Evolutionary conservation across 53 echinoderm and acorn worm genomes (phyloP).

Genomic region (Zoroaster sp.): DNA sequence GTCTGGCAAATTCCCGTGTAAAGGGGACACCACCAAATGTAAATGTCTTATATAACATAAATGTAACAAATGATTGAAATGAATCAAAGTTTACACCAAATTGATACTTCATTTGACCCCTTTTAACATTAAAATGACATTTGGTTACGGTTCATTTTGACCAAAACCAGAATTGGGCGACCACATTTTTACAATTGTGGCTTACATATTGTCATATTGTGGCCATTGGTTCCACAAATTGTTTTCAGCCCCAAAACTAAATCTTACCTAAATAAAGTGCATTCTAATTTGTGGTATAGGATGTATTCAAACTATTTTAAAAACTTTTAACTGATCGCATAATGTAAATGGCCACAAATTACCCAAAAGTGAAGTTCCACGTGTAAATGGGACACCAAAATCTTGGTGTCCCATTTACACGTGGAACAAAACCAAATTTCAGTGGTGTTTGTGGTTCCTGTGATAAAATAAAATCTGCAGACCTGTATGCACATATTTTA

Average conservation of each 20-base stretch:
- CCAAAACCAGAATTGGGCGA: background rate
- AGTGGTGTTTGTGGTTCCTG: too few species aligned
- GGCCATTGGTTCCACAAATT: background rate
- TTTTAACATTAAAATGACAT: background rate
- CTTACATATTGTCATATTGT: too few species aligned
- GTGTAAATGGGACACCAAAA: too few species aligned
- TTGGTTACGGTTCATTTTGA: slow-evolving; percentile 16
- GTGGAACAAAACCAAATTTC: too few species aligned
- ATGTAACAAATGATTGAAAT: background rate
- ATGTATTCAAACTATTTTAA: background rate
- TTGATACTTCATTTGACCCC: background rate
- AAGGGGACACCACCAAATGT: background rate
- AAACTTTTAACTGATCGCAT: background rate
- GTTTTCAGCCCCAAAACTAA: background rate
- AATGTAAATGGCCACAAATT: background rate
- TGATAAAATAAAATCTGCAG: too few species aligned
- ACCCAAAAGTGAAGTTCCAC: too few species aligned
- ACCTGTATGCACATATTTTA: too few species aligned
- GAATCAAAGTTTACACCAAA: slow-evolving; percentile 6
- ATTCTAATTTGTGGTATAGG: background rate
- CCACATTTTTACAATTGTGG: background rate
- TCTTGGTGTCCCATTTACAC: too few species aligned
- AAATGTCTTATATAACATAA: background rate
- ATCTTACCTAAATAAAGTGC: background rate
- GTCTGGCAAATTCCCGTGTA: too few species aligned